Conservation (phyloP, 2,888 invertebrate species). For the Choristoneura rosaceana region DNA sequence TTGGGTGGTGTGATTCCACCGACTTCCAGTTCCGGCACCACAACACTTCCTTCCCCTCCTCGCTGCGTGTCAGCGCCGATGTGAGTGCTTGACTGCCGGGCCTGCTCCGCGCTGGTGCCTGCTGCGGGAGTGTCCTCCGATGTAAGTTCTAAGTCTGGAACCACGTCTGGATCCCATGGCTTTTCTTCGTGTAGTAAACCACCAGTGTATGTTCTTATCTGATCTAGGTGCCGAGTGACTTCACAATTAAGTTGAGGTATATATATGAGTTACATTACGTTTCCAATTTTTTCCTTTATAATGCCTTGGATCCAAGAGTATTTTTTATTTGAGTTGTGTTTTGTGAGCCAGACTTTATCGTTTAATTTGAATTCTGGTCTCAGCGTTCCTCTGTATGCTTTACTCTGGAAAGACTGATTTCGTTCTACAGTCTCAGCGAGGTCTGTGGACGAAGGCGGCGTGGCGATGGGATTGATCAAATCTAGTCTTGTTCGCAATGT, state of each 20-base stretch:
- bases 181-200: background rate
- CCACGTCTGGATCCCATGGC: background rate
- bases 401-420: slow-evolving; percentile 45
- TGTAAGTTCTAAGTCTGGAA: background rate
- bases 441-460: slow-evolving; percentile 31
- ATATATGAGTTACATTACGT: background rate
- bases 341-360: background rate
- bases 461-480: slow-evolving; percentile 29
- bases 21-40: background rate
- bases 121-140: background rate
- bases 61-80: background rate
- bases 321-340: background rate
- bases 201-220: background rate
- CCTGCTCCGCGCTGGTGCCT: background rate
- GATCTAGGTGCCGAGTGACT: background rate
- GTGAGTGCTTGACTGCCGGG: background rate
- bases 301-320: background rate
- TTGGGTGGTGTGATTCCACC: background rate
- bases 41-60: background rate
- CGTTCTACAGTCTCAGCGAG: slow-evolving; percentile 28
- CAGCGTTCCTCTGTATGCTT: slow-evolving; percentile 19
- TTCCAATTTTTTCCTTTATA: background rate
- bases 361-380: slow-evolving; percentile 2
- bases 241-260: background rate
- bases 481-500: slow-evolving; percentile 43